phyloP scores from a whole-genome alignment of 37 sponge, comb jelly and placozoan genomes.

The Tethya wilhelma region DNA sequence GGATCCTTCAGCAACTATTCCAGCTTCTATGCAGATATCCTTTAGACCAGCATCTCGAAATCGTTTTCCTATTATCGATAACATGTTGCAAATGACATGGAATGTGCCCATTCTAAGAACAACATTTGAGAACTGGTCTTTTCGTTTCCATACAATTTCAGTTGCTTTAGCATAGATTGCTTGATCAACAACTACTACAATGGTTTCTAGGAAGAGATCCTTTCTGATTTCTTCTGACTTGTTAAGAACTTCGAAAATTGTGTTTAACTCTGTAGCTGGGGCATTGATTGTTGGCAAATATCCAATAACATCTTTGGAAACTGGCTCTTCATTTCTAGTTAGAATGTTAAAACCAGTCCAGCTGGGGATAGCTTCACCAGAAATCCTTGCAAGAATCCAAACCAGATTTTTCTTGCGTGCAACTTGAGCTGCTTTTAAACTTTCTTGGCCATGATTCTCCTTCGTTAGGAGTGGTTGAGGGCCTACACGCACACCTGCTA shows the following conservation, averaged over 20 bases:
- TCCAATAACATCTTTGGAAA: not conserved
- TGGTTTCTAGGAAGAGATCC: too few species aligned
- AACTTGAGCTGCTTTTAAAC: not conserved
- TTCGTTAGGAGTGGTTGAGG: not conserved
- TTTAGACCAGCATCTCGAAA: conserved; percentile 30
- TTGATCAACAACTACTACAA: too few species aligned
- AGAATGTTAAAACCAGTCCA: not conserved
- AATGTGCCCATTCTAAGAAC: too few species aligned
- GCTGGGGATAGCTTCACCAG: not conserved
- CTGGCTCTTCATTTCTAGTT: not conserved
- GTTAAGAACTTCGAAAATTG: not conserved
- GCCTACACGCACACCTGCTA: conserved; percentile 4
- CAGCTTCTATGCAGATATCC: conserved; percentile 2
- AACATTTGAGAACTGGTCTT: too few species aligned
- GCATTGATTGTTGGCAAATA: conserved; percentile 10
- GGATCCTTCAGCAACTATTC: conserved; percentile 19
- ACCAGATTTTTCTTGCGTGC: not conserved
- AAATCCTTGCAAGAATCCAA: not conserved
- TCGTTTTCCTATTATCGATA: conserved; percentile 23
- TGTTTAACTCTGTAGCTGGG: conserved; percentile 3
- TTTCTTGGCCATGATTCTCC: not conserved
- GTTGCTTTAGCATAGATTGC: too few species aligned
- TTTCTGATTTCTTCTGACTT: conserved; percentile 5
- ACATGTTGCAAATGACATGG: too few species aligned
- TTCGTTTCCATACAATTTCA: too few species aligned